Evolutionary conservation across 2,113 vertebrate species (phyloP).

Genomic region (Nyctibius bracteatus): DNA sequence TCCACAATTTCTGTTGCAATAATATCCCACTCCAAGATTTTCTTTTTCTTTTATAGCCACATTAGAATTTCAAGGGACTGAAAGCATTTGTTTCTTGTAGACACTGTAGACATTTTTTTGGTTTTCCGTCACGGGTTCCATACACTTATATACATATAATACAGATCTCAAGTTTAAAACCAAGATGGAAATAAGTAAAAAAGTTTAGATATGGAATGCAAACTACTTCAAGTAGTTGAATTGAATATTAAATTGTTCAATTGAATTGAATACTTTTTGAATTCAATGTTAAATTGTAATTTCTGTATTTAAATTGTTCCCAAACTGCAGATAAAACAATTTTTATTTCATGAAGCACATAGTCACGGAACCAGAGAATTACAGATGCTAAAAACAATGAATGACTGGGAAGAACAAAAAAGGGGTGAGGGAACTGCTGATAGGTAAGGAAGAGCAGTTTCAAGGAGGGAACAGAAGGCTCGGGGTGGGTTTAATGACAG

Average conservation of each 20-base stretch:
- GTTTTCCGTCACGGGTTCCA: not conserved
- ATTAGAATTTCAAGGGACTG: not conserved
- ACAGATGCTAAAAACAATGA: not conserved
- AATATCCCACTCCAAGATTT: not conserved
- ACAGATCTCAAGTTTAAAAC: not conserved
- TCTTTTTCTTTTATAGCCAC: not conserved
- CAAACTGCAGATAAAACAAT: not conserved
- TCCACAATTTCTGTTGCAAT: constrained; percentile 24
- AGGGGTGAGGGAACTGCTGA: not conserved
- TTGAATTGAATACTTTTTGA: not conserved
- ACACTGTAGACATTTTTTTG: not conserved
- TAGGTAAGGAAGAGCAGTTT: not conserved
- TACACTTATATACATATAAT: not conserved
- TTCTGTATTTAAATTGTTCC: not conserved
- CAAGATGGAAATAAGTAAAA: not conserved
- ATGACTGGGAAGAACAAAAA: not conserved
- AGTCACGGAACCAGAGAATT: not conserved
- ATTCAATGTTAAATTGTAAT: not conserved
- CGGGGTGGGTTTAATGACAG: not conserved
- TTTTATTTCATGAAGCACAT: not conserved
- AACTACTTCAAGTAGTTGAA: not conserved
- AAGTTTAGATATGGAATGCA: not conserved
- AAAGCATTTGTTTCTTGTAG: not conserved
- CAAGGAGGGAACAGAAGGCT: not conserved
- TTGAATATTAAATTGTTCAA: not conserved